These are phyloP conservation scores for Lichenostomus cassidix DNA, from an alignment of 2,113 vertebrate genomes.

Conservation along the genomic window DNA sequence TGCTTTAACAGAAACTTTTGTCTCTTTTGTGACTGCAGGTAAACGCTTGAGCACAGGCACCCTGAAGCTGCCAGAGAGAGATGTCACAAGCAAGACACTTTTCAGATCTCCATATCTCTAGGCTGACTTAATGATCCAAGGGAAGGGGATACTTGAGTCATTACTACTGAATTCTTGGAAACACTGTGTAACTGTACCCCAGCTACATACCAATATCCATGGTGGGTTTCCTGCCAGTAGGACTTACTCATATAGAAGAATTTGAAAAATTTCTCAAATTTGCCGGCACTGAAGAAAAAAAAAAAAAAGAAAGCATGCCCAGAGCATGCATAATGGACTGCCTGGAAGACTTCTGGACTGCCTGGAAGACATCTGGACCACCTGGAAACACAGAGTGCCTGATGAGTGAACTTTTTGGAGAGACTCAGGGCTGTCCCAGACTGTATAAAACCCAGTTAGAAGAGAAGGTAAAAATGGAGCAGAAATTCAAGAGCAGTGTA, in stretches of 20 bases:
- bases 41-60: neutral
- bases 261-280: neutral
- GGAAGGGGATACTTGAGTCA: neutral
- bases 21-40: neutral
- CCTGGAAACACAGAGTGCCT: neutral
- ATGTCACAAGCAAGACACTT: neutral
- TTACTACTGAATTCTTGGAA: neutral
- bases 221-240: neutral
- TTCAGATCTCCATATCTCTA: neutral
- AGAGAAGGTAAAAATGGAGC: neutral
- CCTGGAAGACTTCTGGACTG: neutral
- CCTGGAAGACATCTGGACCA: neutral
- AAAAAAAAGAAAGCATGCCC: neutral
- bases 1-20: neutral
- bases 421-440: fast-evolving
- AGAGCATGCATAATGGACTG: neutral
- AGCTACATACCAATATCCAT: neutral
- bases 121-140: neutral
- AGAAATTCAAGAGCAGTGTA: constrained; percentile 15
- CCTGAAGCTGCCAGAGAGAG: neutral
- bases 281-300: neutral
- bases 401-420: neutral
- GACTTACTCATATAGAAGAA: neutral
- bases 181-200: neutral
- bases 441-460: neutral